Base-by-base conservation (phyloP, 2,797 vertebrate genomes). In the Acipenser transmontanus region DNA sequence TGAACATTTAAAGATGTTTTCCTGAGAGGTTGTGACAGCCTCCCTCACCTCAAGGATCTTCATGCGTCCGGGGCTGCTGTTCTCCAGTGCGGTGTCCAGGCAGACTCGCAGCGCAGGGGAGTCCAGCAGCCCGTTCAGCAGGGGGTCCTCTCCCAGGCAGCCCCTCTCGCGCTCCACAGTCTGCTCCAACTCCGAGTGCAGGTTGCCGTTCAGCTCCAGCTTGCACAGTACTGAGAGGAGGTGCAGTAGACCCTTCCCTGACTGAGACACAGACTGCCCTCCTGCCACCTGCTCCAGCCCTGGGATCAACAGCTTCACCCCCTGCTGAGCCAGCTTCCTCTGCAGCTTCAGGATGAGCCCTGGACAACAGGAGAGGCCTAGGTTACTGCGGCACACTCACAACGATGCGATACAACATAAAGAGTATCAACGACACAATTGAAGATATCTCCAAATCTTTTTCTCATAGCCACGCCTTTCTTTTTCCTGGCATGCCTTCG, bases 141-240 rank as follows among this genome's bases (percentile, higher is more conserved):
- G 88, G 1, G 82, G 73, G 59, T 99, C 97, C 1, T 91, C 81
- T 2, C 82, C 81, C 68, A 99, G 85, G 72, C 92, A 92, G 8
- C 63, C 71, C 68, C 82, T 85, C 76, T 98, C 93, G 66, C 76
- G 88, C 69, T 84, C 79, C 61, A 98, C 88, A 0, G 85, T 83
- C 76, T 93, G 91, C n/a, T 91, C 81, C 73, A 98, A 84, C 69
- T 96, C 95, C 5, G 91, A 92, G 17, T 72, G 84, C 8, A 96
- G 85, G 81, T 95, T 98, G 12, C 97, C 96, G 0, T 97, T 97
- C 34, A 97, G 83, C 77, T 97, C 94, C 62, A 95, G 80, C n/a
- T 7, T 74, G 49, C 94, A 95, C 54, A 96, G 90, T 8, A 92
- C 83, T 0, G 82, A 61, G 11, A 99, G 85, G 61, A 99, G 84